phyloP scores from a whole-genome alignment of 2,888 invertebrate genomes.

The Agriopis marginaria region DNA sequence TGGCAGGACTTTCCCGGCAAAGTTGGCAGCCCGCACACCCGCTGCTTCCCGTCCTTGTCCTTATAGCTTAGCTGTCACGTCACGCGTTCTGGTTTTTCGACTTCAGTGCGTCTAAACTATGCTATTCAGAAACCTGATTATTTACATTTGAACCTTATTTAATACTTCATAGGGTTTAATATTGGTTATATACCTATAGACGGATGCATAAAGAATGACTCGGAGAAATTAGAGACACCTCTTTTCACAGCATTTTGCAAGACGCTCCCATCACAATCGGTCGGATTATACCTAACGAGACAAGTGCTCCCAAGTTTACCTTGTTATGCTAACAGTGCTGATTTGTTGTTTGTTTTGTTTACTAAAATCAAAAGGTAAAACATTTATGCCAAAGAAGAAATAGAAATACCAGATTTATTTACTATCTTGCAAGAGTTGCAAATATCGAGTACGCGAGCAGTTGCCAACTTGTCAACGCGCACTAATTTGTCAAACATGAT shows the following conservation, averaged over 20 bases:
- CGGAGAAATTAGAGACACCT: slow-evolving; percentile 54
- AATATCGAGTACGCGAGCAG: slow-evolving; percentile 12
- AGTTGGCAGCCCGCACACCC: slow-evolving; percentile 42
- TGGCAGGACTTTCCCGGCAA: slow-evolving; percentile 26
- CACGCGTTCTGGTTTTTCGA: slow-evolving; percentile 75
- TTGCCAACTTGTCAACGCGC: slow-evolving; percentile 16
- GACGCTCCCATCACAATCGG: slow-evolving; percentile 53
- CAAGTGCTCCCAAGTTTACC: slow-evolving; percentile 65
- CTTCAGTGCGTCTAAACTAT: slow-evolving; percentile 67
- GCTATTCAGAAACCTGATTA: slow-evolving; percentile 4
- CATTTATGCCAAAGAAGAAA: slow-evolving; percentile 24
- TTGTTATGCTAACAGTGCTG: slow-evolving; percentile 68
- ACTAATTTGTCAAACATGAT: slow-evolving; percentile 26
- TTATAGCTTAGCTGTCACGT: slow-evolving; percentile 62
- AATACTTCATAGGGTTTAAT: not conserved
- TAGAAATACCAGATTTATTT: slow-evolving; percentile 13
- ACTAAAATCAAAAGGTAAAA: slow-evolving; percentile 43
- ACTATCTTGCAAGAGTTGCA: slow-evolving; percentile 15
- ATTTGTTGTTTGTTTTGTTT: slow-evolving; percentile 67
- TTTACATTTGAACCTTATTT: not conserved
- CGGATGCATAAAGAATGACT: slow-evolving; percentile 66
- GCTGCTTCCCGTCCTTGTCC: slow-evolving; percentile 66
- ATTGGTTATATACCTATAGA: not conserved
- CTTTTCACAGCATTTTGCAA: slow-evolving; percentile 48
- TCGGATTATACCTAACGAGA: slow-evolving; percentile 65